Base-by-base conservation (phyloP, 2,797 vertebrate species). In the Galago senegalensis region DNA sequence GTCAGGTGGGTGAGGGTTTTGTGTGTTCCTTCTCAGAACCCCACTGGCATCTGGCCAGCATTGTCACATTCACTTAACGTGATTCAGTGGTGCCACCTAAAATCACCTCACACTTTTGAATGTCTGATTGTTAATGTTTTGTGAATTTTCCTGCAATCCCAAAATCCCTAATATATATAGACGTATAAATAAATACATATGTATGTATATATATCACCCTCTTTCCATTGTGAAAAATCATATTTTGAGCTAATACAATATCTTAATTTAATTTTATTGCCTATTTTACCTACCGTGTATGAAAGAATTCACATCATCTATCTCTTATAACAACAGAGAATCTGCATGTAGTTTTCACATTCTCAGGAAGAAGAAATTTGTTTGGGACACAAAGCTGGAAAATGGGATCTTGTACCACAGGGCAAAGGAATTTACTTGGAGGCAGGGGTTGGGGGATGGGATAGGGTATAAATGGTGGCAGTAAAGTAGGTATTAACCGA, bases 201-300 rank as follows among this genome's bases (percentile, higher is more conserved):
- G 14, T 53, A 4, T n/a, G 31, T 67, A 23, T 43, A 29, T 43
- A n/a, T 76, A 65, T 9, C 5, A 70, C 21, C 49, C 87, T 89
- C 63, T 87, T 83, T 81, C 29, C 49, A 29, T 90, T 14, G 18
- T n/a, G 31, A 81, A 92, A 70, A 60, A 82, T 72, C 56, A 37
- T 34, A 84, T 72, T 95, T 94, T 73, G 70, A 91, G 37, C 61
- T 91, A 63, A 76, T 18, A 70, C 8, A 20, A 53, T 89, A 63
- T 90, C 49, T 69, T 5, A 18, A 13, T 70, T 63, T 37, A 63
- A 73, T 81, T 87, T 60, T 83, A n/a, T 76, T 91, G 56, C 27
- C 3, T 21, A 4, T 7, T 16, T 87, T 65, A 65, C 34, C 29
- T 53, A 77, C 18, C 25, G 37, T 25, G 6, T 31, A 11, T 82